Evolutionary conservation across 2,113 vertebrate species (phyloP).

Genomic region (Rhadina sibilatrix): DNA sequence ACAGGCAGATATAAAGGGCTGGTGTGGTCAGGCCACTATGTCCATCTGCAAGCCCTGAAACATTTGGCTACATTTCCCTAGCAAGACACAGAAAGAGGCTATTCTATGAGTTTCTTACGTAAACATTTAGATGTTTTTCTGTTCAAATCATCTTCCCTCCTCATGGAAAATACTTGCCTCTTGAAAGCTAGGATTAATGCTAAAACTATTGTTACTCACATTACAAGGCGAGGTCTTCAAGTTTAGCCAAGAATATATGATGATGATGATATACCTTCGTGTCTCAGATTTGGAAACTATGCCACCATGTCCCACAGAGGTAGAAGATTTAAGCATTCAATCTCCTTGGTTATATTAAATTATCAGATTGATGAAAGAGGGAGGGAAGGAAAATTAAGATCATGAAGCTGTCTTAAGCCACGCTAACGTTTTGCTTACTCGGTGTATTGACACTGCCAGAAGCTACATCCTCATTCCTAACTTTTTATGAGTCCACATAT

Average conservation of each 20-base stretch:
- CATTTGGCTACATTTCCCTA: not conserved
- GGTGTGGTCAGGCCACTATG: not conserved
- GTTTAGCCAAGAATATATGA: not conserved
- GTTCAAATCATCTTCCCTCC: not conserved
- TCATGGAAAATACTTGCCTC: not conserved
- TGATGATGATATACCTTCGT: not conserved
- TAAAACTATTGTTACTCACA: not conserved
- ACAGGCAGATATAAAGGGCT: not conserved
- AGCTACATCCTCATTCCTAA: not conserved
- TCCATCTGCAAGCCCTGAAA: not conserved
- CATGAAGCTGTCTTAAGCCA: not conserved
- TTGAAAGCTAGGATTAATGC: not conserved
- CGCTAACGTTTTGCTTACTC: not conserved
- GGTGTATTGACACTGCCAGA: not conserved
- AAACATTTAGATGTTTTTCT: not conserved
- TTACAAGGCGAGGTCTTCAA: not conserved
- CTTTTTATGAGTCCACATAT: not conserved
- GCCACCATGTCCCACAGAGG: not conserved
- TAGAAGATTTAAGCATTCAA: not conserved
- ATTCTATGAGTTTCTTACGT: not conserved
- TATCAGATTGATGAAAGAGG: not conserved
- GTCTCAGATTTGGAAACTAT: not conserved
- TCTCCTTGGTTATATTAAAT: not conserved
- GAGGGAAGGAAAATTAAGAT: not conserved
- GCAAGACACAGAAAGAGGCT: not conserved